These are phyloP conservation scores for Xenops minutus DNA, from an alignment of 2,797 vertebrate species.

Conservation along the genomic window DNA sequence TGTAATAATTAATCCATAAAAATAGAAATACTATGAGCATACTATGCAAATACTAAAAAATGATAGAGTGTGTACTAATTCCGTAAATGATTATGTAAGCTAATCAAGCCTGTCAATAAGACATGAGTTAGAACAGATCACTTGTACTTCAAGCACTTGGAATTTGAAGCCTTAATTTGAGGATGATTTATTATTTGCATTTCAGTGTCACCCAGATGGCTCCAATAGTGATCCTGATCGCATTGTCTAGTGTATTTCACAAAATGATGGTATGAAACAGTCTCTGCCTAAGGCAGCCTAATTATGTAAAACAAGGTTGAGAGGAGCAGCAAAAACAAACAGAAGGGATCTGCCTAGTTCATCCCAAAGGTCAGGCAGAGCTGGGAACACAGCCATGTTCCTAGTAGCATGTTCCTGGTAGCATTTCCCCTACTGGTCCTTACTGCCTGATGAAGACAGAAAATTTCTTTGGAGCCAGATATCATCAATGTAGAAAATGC, in stretches of 20 bases:
- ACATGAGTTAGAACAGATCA: neutral
- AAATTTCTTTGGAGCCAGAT: neutral
- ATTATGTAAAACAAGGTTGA: conserved; percentile 41
- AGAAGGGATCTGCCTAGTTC: conserved; percentile 46
- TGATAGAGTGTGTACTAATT: neutral
- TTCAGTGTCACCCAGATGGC: conserved; percentile 50
- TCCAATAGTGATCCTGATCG: conserved; percentile 7
- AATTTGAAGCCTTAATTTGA: conserved; percentile 33
- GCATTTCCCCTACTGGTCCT: neutral
- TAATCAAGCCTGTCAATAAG: neutral
- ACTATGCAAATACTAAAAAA: neutral
- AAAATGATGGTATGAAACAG: conserved; percentile 16
- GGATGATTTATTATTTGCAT: conserved; percentile 49
- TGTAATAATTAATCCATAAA: neutral
- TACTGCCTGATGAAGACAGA: neutral
- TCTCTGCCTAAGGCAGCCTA: conserved; percentile 24
- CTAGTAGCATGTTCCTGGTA: neutral
- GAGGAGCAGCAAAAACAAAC: conserved; percentile 30
- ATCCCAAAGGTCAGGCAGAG: conserved; percentile 32
- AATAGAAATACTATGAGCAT: neutral
- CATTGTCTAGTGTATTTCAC: conserved; percentile 39
- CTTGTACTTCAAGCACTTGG: neutral
- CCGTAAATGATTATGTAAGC: neutral
- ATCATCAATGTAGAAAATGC: neutral
- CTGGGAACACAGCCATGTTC: conserved; percentile 13